Evolutionary conservation across 2,797 vertebrate genomes (phyloP), one percentile per base, ranked within the genome.

Genomic region (Sebastes matsubarae): DNA sequence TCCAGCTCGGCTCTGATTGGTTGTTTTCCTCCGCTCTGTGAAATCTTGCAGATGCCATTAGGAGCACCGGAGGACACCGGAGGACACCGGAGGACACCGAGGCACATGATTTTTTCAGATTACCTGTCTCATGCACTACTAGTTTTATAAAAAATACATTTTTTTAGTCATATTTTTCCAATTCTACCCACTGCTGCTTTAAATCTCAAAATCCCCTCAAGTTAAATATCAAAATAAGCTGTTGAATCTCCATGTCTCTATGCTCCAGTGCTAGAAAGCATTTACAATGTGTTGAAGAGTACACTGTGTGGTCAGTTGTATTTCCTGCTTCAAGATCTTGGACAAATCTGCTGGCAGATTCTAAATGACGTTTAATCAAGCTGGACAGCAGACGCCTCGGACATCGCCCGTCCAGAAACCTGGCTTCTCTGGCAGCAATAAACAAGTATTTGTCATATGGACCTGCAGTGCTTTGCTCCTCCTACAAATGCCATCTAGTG

Each of bases 311-410:
- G 72, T 86, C 84, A 84, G 42, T 69, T 79, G 67, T 71, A 82
- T 64, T 86, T 81, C 89, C 52, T 76, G 60, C 66, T 85, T 71
- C 55, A 30, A 86, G 57, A 79, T 86, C 29, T 90, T 83, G 79
- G 82, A 90, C 71, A 82, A 80, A 84, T 77, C 57, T 80, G 57
- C 46, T 84, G 77, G 68, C 85, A 77, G 60, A 80, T 38, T 88
- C 46, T 13, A 69, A 88, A 82, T 69, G 27, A 87, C 60, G 10
- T 59, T 77, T 73, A 85, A 76, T 90, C 55, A 69, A 89, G 79
- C 75, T 79, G 79, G 79, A 88, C 18, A 57, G 29, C 72, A 77
- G 46, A 78, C 9, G 60, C 67, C 61, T 84, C 64, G 54, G 65
- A 77, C 32, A 10, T 63, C 67, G 36, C 72, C 54, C 5, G 6